phyloP scores from a whole-genome alignment of 2,113 vertebrate genomes.

The Xerus inauris region DNA sequence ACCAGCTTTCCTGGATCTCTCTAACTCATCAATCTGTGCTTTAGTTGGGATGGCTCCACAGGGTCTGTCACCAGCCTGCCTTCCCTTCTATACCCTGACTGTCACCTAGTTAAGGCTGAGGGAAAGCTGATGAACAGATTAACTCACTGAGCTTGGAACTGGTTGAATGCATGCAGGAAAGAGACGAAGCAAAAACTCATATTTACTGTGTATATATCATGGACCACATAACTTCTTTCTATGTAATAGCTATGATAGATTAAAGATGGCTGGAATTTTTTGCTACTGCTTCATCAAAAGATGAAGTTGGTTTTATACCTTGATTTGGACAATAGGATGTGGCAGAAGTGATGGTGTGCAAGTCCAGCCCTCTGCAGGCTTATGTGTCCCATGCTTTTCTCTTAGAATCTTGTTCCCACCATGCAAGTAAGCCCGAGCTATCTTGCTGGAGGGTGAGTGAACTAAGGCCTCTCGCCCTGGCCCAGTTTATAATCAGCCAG shows the following conservation, averaged over 20 bases:
- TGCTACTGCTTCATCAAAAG: background rate
- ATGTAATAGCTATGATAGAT: background rate
- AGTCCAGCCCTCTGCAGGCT: background rate
- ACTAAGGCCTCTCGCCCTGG: background rate
- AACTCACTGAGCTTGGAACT: background rate
- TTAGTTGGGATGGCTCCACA: too few relatives aligned
- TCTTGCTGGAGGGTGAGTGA: background rate
- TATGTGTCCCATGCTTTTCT: fast-evolving
- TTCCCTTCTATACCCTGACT: background rate
- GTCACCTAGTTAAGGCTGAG: background rate
- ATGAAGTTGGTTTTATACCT: background rate
- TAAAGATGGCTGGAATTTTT: background rate
- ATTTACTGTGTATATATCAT: fast-evolving
- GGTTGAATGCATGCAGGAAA: too few relatives aligned
- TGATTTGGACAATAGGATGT: background rate
- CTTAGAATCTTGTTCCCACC: background rate
- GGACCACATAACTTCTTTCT: background rate
- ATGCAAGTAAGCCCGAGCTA: fast-evolving
- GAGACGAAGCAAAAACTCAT: background rate
- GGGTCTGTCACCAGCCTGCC: background rate
- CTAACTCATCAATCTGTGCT: background rate
- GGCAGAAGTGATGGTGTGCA: background rate
- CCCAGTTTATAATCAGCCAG: background rate
- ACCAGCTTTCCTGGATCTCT: background rate
- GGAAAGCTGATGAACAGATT: background rate